These are phyloP conservation scores for Sebastes trivittatus DNA, from an alignment of 2,797 vertebrate species.

Conservation along the genomic window DNA sequence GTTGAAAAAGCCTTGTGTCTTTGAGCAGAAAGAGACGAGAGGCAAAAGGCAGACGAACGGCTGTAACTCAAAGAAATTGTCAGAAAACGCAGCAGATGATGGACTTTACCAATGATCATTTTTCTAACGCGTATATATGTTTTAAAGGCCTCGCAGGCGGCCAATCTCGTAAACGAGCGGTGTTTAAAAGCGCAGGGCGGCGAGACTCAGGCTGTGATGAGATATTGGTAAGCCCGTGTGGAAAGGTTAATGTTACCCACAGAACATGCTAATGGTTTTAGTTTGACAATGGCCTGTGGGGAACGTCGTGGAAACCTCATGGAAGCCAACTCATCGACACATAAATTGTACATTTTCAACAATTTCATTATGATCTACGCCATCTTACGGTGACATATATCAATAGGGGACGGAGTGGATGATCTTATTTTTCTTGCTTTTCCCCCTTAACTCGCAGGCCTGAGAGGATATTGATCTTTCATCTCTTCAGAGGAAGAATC, in stretches of 20 bases:
- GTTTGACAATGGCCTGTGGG: constrained; percentile 81
- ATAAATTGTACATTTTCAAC: constrained; percentile 82
- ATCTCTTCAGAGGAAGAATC: constrained; percentile 78
- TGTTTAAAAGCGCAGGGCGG: constrained; percentile 67
- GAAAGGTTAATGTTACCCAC: constrained; percentile 83
- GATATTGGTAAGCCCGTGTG: constrained; percentile 77
- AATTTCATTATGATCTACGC: constrained; percentile 80
- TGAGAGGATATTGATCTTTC: constrained; percentile 82
- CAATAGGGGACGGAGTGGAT: constrained; percentile 73
- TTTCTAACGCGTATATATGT: constrained; percentile 77
- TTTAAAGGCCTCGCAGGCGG: constrained; percentile 73
- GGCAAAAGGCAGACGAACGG: constrained; percentile 37
- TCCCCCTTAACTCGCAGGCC: constrained; percentile 59
- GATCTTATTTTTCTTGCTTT: constrained; percentile 76
- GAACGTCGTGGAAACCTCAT: constrained; percentile 62
- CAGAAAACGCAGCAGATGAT: constrained; percentile 74
- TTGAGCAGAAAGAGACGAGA: constrained; percentile 45
- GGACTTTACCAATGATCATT: constrained; percentile 78
- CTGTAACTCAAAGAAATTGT: constrained; percentile 75
- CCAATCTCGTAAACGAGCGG: constrained; percentile 65
- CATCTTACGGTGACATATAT: constrained; percentile 74
- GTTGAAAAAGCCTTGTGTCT: constrained; percentile 31
- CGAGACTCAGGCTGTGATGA: constrained; percentile 70
- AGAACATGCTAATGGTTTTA: constrained; percentile 77
- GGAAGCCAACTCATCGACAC: constrained; percentile 75